phyloP scores from a whole-genome alignment of 2,888 invertebrate species.

The Pegoplata infirma region DNA sequence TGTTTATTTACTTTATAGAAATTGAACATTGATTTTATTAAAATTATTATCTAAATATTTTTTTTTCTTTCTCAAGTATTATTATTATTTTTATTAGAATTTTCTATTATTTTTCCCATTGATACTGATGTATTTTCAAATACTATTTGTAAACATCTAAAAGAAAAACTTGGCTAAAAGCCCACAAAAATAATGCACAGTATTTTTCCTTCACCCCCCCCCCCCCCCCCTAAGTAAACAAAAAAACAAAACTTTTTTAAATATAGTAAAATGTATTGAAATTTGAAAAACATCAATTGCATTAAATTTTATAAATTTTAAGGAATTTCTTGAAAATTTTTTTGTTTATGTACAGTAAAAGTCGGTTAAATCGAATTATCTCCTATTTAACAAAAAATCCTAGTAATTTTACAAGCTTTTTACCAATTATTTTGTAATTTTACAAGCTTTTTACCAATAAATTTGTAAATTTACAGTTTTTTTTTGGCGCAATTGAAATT shows the following conservation, averaged over 20 bases:
- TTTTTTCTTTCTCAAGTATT: too few relatives aligned
- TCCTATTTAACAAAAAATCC: too few relatives aligned
- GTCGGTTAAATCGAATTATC: too few relatives aligned
- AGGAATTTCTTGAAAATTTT: too few relatives aligned
- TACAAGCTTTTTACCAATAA: too few relatives aligned
- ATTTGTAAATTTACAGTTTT: too few relatives aligned
- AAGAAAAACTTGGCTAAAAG: background rate
- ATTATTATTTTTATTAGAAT: background rate
- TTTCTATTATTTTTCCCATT: background rate
- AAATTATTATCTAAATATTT: background rate
- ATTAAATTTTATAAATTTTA: background rate
- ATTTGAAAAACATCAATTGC: background rate
- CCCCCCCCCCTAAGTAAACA: background rate
- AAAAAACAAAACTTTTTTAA: background rate
- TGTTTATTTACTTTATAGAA: background rate
- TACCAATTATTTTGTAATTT: too few relatives aligned
- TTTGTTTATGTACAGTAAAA: too few relatives aligned
- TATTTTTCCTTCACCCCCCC: too few relatives aligned
- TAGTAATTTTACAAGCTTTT: too few relatives aligned
- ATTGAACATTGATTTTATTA: background rate
- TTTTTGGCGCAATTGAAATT: too few relatives aligned
- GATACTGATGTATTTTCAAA: background rate
- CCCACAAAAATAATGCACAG: background rate
- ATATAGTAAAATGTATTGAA: background rate
- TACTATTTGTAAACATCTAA: background rate